phyloP scores from a whole-genome alignment of 2,113 vertebrate genomes.

The Fukomys damarensis region DNA sequence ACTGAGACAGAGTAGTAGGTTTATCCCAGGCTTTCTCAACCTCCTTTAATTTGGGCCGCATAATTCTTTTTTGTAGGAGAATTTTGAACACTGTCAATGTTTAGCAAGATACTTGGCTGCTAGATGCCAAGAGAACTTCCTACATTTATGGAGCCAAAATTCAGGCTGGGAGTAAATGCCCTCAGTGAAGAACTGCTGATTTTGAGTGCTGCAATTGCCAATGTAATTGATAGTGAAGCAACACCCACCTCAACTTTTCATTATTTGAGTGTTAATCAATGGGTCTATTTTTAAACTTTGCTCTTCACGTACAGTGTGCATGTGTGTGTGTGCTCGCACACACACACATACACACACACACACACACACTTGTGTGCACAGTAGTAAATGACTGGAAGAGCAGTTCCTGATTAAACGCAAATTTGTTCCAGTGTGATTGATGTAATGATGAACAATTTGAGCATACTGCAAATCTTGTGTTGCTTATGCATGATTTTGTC shows the following conservation, averaged over 20 bases:
- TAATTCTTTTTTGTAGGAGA: background rate
- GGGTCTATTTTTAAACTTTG: constrained; percentile 20
- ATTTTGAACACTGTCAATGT: background rate
- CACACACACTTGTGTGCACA: background rate
- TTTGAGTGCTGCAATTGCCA: background rate
- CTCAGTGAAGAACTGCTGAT: background rate
- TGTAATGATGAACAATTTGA: constrained; percentile 1
- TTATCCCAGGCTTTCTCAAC: background rate
- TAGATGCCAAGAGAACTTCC: background rate
- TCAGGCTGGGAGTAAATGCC: background rate
- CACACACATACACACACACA: too few relatives aligned
- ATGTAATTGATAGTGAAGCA: background rate
- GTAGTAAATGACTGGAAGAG: background rate
- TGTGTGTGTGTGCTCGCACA: background rate
- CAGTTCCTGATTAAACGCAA: constrained; percentile 1
- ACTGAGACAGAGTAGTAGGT: background rate
- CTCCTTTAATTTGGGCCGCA: background rate
- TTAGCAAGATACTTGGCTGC: background rate
- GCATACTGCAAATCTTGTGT: background rate
- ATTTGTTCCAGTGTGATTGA: background rate
- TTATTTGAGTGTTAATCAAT: background rate
- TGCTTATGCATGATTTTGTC: background rate
- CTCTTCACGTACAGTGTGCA: background rate
- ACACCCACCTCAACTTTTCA: background rate
- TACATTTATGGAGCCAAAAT: background rate